Percentiles rank a stretch among this genome's conserved stretches.
These are phyloP conservation scores for Mus caroli DNA, from an alignment of 2,797 vertebrate species.

Conservation along the genomic window DNA sequence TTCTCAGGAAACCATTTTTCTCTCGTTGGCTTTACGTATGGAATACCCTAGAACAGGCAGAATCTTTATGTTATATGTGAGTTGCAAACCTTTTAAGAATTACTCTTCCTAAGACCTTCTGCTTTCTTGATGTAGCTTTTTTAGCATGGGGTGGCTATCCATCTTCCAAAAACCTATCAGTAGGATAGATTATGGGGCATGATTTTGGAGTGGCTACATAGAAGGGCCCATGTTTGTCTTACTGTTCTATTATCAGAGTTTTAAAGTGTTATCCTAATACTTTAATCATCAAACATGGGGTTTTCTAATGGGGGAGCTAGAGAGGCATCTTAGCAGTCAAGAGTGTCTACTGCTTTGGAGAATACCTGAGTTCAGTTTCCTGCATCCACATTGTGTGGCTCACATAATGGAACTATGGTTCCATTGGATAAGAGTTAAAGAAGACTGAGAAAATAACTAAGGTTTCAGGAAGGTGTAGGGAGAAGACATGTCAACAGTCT, in stretches of 20 bases:
- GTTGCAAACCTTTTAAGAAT: neutral
- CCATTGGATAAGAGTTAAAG: neutral
- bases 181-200: neutral
- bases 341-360: neutral
- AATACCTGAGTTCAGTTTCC: neutral
- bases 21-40: neutral
- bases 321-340: neutral
- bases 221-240: neutral
- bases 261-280: neutral
- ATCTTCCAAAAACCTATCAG: neutral
- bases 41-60: neutral
- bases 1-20: neutral
- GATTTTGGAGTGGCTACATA: neutral
- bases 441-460: neutral
- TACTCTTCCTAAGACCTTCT: neutral
- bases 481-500: neutral
- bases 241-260: neutral
- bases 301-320: neutral
- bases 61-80: neutral
- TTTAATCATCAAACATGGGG: neutral
- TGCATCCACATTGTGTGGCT: neutral
- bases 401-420: neutral
- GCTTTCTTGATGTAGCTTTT: neutral
- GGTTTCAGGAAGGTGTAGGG: neutral
- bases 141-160: neutral